Percentiles rank a stretch among this genome's conserved stretches.
phyloP scores from a whole-genome alignment of 2,888 invertebrate genomes.

The Amblyteles armatorius region DNA sequence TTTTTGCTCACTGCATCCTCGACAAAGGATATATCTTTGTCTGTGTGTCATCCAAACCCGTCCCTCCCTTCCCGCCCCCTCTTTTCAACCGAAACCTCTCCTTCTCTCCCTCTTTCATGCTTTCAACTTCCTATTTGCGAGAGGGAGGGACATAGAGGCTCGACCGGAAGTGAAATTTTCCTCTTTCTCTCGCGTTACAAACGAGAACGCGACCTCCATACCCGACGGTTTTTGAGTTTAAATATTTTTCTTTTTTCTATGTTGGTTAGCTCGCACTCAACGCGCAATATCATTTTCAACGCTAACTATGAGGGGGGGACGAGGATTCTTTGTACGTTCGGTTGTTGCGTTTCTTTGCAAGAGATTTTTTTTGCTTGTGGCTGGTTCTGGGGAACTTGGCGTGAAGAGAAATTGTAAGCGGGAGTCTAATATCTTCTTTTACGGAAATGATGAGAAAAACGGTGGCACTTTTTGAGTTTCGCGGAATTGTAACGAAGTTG shows the following conservation, averaged over 20 bases:
- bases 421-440: conserved; percentile 20
- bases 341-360: conserved; percentile 47
- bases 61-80: background rate
- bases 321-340: conserved; percentile 58
- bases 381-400: conserved; percentile 31
- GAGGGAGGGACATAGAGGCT: background rate
- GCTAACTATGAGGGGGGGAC: conserved; percentile 34
- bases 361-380: conserved; percentile 4
- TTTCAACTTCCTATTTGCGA: conserved; percentile 26
- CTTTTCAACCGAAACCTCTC: conserved; percentile 50
- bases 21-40: conserved; percentile 62
- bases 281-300: conserved; percentile 59
- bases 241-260: conserved; percentile 43
- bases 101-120: conserved; percentile 15
- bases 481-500: no score
- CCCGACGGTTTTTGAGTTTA: conserved; percentile 54
- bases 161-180: conserved; percentile 14
- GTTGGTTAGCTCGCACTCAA: background rate
- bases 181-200: conserved; percentile 33
- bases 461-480: no score
- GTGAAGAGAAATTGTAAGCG: conserved; percentile 3
- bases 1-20: conserved; percentile 39
- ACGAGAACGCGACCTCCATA: conserved; percentile 46
- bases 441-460: background rate
- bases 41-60: conserved; percentile 44